Evolutionary conservation across 2,113 vertebrate genomes (phyloP).

Genomic region (Siniperca chuatsi): DNA sequence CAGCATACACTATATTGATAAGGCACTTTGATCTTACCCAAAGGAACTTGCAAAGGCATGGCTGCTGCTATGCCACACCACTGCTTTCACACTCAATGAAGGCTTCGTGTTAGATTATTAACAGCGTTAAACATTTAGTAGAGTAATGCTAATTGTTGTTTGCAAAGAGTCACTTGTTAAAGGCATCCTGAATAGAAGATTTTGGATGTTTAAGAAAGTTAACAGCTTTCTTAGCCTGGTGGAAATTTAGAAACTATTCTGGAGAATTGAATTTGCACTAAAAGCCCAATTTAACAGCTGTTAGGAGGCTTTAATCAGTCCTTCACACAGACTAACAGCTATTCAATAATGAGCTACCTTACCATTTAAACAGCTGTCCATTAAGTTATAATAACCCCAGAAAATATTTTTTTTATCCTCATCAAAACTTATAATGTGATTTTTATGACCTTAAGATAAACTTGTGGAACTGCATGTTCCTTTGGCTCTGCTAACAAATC

Average conservation of each 20-base stretch:
- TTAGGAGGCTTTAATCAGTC: conserved; percentile 11
- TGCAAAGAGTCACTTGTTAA: background rate
- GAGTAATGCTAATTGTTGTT: conserved; percentile 15
- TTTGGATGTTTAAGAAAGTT: background rate
- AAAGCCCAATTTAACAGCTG: conserved; percentile 22
- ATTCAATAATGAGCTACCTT: conserved; percentile 18
- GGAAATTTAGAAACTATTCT: conserved; percentile 22
- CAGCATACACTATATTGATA: background rate
- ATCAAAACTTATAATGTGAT: background rate
- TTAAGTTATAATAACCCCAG: background rate
- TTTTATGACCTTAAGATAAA: conserved; percentile 1
- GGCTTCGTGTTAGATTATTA: background rate
- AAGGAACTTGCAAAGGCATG: background rate
- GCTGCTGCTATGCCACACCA: background rate
- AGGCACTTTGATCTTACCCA: background rate
- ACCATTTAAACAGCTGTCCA: conserved; percentile 17
- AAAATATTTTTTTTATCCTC: background rate
- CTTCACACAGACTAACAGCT: background rate
- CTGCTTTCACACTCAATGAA: background rate
- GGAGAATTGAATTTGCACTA: conserved; percentile 19
- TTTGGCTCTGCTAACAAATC: conserved; percentile 25
- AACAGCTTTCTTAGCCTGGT: background rate
- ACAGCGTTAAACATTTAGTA: background rate
- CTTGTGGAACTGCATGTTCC: conserved; percentile 2
- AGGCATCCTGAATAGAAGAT: background rate